Conservation (phyloP, 2,797 vertebrate species). For the Mormyrops attenuatus region DNA sequence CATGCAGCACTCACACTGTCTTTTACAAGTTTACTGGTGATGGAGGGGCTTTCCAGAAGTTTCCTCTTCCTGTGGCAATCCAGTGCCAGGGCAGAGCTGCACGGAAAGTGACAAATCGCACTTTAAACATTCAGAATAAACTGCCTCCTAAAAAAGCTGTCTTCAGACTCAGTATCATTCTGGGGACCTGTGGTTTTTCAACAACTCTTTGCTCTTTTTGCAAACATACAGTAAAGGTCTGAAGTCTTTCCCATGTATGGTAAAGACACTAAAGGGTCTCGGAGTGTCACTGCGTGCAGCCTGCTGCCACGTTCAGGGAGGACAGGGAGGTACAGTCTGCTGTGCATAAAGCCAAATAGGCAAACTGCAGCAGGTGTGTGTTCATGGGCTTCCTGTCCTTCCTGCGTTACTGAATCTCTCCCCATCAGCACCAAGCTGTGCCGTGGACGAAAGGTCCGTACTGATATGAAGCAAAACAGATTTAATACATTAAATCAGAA, state of each 20-base stretch:
- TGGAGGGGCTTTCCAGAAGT: slow-evolving; percentile 73
- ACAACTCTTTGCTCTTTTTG: neutral
- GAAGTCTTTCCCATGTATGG: neutral
- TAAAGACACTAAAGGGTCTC: neutral
- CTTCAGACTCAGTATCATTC: neutral
- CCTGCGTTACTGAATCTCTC: neutral
- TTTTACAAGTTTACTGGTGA: slow-evolving; percentile 83
- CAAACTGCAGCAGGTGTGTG: neutral
- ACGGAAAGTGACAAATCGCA: neutral
- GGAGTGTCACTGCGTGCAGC: neutral
- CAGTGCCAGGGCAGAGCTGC: slow-evolving; percentile 74
- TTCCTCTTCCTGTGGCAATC: slow-evolving; percentile 93
- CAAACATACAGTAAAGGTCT: neutral
- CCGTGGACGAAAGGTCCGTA: neutral
- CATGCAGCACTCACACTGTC: slow-evolving; percentile 73
- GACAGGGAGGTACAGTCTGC: too few species aligned
- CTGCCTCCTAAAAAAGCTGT: neutral
- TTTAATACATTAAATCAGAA: neutral
- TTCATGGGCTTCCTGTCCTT: neutral
- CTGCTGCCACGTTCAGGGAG: neutral
- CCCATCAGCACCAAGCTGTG: neutral
- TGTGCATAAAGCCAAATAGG: neutral
- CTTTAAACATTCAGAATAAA: neutral
- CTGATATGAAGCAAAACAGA: neutral
- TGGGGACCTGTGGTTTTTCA: neutral